Evolutionary conservation across 2,797 vertebrate genomes (phyloP).

Genomic region (Arctocebus calabarensis): DNA sequence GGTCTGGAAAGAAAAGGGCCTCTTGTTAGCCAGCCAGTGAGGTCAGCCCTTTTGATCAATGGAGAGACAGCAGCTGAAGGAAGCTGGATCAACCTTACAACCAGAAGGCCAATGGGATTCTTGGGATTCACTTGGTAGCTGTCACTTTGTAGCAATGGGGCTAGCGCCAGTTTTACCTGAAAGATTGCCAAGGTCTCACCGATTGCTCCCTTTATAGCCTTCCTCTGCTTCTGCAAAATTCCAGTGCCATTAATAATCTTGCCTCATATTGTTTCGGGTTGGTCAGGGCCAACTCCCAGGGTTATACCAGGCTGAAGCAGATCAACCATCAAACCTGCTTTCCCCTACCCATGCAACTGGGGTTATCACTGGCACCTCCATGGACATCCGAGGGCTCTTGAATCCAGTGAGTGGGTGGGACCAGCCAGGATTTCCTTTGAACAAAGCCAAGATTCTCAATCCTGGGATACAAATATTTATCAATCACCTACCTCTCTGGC

Average conservation of each 20-base stretch:
- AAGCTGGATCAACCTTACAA: neutral
- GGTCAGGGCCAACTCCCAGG: neutral
- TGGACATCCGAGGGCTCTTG: neutral
- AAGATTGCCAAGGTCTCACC: neutral
- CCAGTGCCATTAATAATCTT: neutral
- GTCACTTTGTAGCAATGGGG: neutral
- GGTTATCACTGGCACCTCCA: neutral
- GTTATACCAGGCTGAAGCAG: neutral
- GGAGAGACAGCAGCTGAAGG: neutral
- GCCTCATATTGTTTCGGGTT: neutral
- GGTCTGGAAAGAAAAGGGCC: neutral
- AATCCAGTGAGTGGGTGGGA: neutral
- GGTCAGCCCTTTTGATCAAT: neutral
- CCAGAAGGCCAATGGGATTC: neutral
- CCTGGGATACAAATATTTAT: neutral
- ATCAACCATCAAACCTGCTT: neutral
- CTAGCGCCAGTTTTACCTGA: neutral
- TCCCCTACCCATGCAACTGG: neutral
- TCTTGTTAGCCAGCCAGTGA: neutral
- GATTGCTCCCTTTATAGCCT: neutral
- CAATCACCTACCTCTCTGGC: neutral
- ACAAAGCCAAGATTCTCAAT: neutral
- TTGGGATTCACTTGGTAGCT: neutral
- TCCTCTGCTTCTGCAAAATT: neutral
- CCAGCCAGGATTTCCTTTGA: neutral